Evolutionary conservation across 2,888 invertebrate species (phyloP), one percentile per base, ranked within the genome.

Genomic region (Drosophila nr. perissopoda): DNA sequence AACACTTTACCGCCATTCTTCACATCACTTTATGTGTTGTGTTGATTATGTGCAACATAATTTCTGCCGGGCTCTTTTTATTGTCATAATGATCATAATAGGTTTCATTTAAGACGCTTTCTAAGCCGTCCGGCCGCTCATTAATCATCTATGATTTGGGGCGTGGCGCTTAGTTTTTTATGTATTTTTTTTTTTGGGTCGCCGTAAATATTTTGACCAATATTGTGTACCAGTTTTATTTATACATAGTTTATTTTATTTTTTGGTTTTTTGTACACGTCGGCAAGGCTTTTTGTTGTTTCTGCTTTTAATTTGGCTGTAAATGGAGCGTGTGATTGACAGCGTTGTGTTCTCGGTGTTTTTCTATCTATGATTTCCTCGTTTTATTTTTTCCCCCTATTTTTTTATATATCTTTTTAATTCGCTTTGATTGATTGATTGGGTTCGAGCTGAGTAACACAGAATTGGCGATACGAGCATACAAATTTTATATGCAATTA

Each of bases 261-360:
- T 25, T 52, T 52, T 27, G 31, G 42, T 80, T 70, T 70, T 67
- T 66, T 86, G 70, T 76, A 81, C 81, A 70, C 61, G 63, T n/a
- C 84, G 74, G 68, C 72, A 33, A 33, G 33, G 33, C 79, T 82
- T 81, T 79, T 87, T 86, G 61, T 84, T 80, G 74, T 83, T 81
- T 57, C 49, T 87, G 74, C 75, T 71, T 83, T 83, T 85, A 80
- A 85, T 85, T 83, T 83, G 76, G 75, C 62, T 90, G 82, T 83
- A 88, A 90, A 87, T 90, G 89, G 90, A 89, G 88, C 90, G 90
- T 85, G 85, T 89, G 89, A 88, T 90, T 89, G 90, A 79, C 84
- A 77, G 69, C 48, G 34, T 61, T 51, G 18, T 77, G 62, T 81
- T 73, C 67, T 77, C 57, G 27, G 48, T 13, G 61, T 61, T 74